Evolutionary conservation across 2,113 vertebrate genomes (phyloP).

Genomic region (Spea multiplicata): DNA sequence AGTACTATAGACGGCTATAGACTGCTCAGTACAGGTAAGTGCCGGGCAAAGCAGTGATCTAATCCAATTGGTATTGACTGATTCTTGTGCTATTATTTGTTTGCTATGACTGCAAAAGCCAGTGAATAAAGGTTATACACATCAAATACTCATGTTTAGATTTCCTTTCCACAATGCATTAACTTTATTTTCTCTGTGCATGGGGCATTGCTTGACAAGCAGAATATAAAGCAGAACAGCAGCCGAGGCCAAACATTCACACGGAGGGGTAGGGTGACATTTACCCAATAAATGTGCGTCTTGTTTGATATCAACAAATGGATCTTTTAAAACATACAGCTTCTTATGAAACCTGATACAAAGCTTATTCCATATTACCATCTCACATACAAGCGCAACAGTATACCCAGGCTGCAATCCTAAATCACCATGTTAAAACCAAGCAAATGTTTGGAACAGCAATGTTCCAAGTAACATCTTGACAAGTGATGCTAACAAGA

Average conservation of each 20-base stretch:
- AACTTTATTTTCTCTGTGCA: slow-evolving; percentile 18
- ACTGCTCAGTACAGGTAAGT: background rate
- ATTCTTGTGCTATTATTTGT: background rate
- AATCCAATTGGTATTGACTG: background rate
- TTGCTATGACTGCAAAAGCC: slow-evolving; percentile 5
- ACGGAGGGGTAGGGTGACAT: slow-evolving; percentile 6
- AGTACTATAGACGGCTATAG: background rate
- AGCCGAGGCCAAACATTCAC: slow-evolving; percentile 23
- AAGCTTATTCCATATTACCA: too few species aligned
- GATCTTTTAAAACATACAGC: background rate
- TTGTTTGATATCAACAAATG: slow-evolving; percentile 37
- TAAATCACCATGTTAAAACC: too few species aligned
- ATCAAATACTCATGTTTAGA: background rate
- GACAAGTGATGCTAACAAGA: too few species aligned
- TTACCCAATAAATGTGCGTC: slow-evolving; percentile 18
- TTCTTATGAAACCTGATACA: too few species aligned
- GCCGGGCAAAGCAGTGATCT: slow-evolving; percentile 4
- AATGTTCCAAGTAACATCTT: too few species aligned
- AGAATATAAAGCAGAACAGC: slow-evolving; percentile 37
- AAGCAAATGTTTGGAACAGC: too few species aligned
- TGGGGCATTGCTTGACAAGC: slow-evolving; percentile 14
- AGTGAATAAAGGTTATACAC: slow-evolving; percentile 4
- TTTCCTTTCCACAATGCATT: slow-evolving; percentile 24
- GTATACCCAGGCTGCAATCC: too few species aligned
- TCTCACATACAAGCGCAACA: too few species aligned